A percentile compares a stretch with the other conserved stretches of the same genome.
Conservation (phyloP, 2,113 vertebrate genomes). For the Gallinago undulata region DNA sequence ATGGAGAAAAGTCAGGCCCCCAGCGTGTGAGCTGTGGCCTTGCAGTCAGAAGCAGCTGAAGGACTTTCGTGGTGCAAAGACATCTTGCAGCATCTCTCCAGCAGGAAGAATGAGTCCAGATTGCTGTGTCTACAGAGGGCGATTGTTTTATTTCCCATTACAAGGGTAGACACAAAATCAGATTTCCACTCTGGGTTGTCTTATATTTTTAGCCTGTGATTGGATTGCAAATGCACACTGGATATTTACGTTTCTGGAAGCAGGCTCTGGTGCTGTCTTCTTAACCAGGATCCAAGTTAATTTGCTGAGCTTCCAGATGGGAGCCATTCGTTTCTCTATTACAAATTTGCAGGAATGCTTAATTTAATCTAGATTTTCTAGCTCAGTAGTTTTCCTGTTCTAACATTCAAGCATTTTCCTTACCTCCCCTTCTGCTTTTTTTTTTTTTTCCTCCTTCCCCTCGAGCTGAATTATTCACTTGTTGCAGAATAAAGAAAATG, state of each 20-base stretch:
- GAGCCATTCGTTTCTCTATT: constrained; percentile 6
- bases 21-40: not conserved
- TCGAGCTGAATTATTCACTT: not conserved
- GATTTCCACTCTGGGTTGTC: constrained; percentile 15
- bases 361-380: constrained; percentile 55
- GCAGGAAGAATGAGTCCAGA: not conserved
- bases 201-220: constrained; percentile 57
- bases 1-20: not conserved
- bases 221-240: constrained; percentile 33
- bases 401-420: not conserved
- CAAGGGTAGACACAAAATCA: constrained; percentile 24
- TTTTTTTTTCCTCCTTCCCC: not conserved
- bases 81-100: not conserved
- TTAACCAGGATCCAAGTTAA: constrained; percentile 33
- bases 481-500: not conserved
- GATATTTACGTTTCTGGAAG: constrained; percentile 44
- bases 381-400: not conserved
- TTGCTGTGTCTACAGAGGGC: constrained; percentile 7
- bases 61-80: not conserved
- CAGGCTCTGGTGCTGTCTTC: not conserved
- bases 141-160: constrained; percentile 36
- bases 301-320: constrained; percentile 49
- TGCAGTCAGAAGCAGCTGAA: not conserved
- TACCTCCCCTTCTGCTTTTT: not conserved
- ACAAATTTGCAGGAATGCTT: constrained; percentile 33